A percentile compares a stretch with the other conserved stretches of the same genome.
phyloP scores from a whole-genome alignment of 2,113 vertebrate species.

The Lutjanus erythropterus region DNA sequence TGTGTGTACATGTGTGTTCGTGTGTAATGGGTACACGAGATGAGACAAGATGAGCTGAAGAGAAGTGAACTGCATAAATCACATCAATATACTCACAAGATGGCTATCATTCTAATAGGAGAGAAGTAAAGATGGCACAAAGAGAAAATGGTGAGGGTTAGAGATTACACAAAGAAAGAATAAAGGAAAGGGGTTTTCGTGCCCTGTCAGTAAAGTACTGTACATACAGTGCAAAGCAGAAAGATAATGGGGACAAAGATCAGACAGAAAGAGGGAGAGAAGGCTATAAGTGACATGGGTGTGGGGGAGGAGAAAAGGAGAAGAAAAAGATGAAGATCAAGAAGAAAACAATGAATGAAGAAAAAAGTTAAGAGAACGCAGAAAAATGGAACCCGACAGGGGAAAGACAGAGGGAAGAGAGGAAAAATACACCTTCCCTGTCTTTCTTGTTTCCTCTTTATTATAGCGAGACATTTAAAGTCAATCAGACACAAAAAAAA shows the following conservation, averaged over 20 bases:
- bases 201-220: not conserved
- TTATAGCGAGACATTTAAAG: not conserved
- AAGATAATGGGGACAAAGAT: not conserved
- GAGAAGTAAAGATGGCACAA: not conserved
- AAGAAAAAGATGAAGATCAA: not conserved
- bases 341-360: not conserved
- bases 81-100: constrained; percentile 3
- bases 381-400: not conserved
- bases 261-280: not conserved
- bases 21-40: not conserved
- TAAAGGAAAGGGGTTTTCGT: not conserved
- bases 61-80: constrained; percentile 15
- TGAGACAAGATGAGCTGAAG: constrained; percentile 11
- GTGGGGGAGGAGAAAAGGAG: not conserved
- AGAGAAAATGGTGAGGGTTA: not conserved
- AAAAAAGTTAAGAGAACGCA: not conserved
- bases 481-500: not conserved
- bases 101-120: not conserved
- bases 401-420: not conserved
- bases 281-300: not conserved
- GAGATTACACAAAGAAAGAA: not conserved
- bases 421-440: not conserved
- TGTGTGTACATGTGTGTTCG: not conserved
- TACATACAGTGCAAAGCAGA: not conserved
- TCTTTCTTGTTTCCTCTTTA: not conserved